Evolutionary conservation across 2,888 invertebrate genomes (phyloP).

Genomic region (Hirtodrosophila duncani): DNA sequence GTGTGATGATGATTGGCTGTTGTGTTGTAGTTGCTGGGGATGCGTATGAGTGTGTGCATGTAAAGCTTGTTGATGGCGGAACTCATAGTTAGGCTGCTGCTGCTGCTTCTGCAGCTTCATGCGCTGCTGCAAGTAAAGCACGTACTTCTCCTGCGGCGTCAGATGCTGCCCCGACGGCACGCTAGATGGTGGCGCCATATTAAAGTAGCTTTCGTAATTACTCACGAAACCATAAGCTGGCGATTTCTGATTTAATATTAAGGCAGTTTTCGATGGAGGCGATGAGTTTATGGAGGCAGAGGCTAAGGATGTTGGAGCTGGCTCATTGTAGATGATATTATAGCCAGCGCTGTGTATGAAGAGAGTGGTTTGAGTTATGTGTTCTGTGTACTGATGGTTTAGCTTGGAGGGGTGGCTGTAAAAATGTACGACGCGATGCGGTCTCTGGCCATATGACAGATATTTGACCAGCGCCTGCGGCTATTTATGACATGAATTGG

Average conservation of each 20-base stretch:
- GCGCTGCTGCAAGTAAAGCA: slow-evolving; percentile 76
- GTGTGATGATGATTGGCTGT: slow-evolving; percentile 5
- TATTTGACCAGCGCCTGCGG: slow-evolving; percentile 44
- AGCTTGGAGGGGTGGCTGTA: slow-evolving; percentile 27
- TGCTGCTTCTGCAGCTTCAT: slow-evolving; percentile 53
- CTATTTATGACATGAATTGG: slow-evolving; percentile 70
- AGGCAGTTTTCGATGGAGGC: slow-evolving; percentile 41
- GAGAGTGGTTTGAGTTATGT: slow-evolving; percentile 10
- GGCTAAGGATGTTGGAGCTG: slow-evolving; percentile 28
- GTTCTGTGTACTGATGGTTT: not conserved
- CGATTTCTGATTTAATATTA: slow-evolving; percentile 51
- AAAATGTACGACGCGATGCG: slow-evolving; percentile 9
- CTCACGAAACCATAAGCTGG: slow-evolving; percentile 44
- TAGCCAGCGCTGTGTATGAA: slow-evolving; percentile 56
- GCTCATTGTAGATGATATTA: slow-evolving; percentile 49
- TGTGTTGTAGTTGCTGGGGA: slow-evolving; percentile 20
- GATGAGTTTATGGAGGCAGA: slow-evolving; percentile 21
- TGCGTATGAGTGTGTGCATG: slow-evolving; percentile 35
- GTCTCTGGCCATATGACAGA: slow-evolving; percentile 9
- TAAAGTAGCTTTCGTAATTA: slow-evolving; percentile 57
- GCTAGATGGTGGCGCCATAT: slow-evolving; percentile 45
- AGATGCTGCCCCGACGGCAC: slow-evolving; percentile 49
- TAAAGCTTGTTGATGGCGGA: slow-evolving; percentile 55
- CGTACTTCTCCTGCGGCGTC: slow-evolving; percentile 77
- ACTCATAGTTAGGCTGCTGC: slow-evolving; percentile 44